Evolutionary conservation across 2,797 vertebrate species (phyloP), one percentile per base, ranked within the genome.

Genomic region (Enteromius viviparus): DNA sequence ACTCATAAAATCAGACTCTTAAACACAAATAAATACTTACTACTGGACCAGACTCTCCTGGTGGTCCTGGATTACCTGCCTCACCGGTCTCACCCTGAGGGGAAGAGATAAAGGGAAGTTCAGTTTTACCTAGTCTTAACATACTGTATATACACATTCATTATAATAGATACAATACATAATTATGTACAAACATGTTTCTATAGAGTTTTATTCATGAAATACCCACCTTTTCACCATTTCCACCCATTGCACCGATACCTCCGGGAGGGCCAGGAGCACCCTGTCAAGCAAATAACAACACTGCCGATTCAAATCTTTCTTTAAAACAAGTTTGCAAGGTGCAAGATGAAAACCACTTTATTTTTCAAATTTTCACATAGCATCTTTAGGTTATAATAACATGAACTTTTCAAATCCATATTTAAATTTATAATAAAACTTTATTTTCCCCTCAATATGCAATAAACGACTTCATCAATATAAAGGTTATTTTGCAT

Each of bases 211-310:
- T 45, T 10, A 64, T 29, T 66, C 10, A 55, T 12, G 34, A n/a
- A 5, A 70, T 80, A 78, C 92, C 92, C 90, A 99, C 98, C 96
- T 99, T 99, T 87, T 99, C 97, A 88, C 98, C 98, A 85, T 98
- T 95, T 34, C 93, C 96, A 88, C 98, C 98, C 92, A 96, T 95
- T 53, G 96, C 87, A 66, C 98, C 98, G 0, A 98, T 87, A 79
- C 97, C 97, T 85, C 98, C 98, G 11, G 97, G 93, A 3, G 97
- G 97, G 23, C 98, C 98, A 95, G 96, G 98, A 83, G 98, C 96
- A 90, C 98, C 98, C 98, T 99, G 84, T 0, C 76, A 84, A 86
- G 21, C 21, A 87, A 89, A 88, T 6, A 81, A 5, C n/a, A 55
- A 49, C 9, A 75, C 32, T 17, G 34, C 8, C 62, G 37, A 32